Percentiles rank a stretch among this genome's conserved stretches.
These are phyloP conservation scores for Pedionomus torquatus DNA, from an alignment of 2,113 vertebrate genomes.

Conservation along the genomic window DNA sequence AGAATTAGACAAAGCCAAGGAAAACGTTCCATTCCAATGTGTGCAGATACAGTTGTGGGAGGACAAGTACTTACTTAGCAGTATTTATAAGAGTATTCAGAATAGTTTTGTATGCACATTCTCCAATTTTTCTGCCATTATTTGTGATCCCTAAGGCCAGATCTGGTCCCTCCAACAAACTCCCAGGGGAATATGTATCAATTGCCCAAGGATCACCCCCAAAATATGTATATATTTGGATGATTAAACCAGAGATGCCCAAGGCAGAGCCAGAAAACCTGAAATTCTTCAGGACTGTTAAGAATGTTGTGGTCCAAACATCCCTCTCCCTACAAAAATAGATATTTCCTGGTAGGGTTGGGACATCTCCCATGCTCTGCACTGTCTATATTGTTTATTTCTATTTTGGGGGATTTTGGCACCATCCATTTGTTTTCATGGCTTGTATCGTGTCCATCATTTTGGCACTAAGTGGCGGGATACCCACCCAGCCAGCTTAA, in stretches of 20 bases:
- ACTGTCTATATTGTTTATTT: background rate
- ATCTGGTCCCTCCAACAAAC: background rate
- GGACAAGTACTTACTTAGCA: background rate
- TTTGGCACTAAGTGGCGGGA: no score
- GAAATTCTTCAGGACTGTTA: background rate
- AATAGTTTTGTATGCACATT: background rate
- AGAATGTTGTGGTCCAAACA: rapidly evolving
- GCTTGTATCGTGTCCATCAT: background rate
- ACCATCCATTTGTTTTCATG: background rate
- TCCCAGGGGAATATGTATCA: background rate
- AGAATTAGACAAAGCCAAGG: background rate
- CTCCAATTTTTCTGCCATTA: background rate
- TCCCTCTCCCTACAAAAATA: rapidly evolving
- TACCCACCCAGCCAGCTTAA: rapidly evolving
- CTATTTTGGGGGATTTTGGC: background rate
- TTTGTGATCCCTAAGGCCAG: background rate
- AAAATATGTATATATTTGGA: background rate
- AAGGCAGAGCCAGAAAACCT: background rate
- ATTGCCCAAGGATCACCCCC: background rate
- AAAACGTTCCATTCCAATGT: background rate
- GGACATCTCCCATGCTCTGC: background rate
- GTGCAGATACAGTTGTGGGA: background rate
- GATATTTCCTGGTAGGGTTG: background rate
- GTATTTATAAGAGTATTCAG: background rate
- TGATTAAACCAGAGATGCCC: background rate